Conservation (phyloP, 2,888 invertebrate genomes). For the Melipona beecheii region DNA sequence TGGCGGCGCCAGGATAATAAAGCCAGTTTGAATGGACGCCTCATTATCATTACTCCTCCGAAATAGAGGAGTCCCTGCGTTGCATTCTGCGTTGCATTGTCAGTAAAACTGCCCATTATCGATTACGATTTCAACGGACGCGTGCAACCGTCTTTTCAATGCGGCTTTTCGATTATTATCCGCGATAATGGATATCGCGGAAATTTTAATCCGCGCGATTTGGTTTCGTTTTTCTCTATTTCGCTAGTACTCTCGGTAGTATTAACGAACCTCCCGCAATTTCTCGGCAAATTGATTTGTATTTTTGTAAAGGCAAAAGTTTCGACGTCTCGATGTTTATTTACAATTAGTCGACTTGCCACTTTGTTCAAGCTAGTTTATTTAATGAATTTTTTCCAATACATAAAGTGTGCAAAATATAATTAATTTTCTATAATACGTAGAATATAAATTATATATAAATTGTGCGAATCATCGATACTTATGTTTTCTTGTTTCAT, state of each 20-base stretch:
- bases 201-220: no score
- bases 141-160: not conserved
- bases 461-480: not conserved
- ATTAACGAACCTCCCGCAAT: no score
- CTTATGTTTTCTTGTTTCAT: not conserved
- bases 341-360: no score
- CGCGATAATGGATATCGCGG: no score
- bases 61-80: not conserved
- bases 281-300: not conserved
- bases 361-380: no score
- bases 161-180: not conserved
- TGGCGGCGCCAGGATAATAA: not conserved
- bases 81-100: no score
- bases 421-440: no score
- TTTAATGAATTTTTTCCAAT: no score
- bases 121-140: not conserved
- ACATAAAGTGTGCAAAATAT: no score
- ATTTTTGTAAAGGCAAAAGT: not conserved
- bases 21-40: constrained; percentile 1
- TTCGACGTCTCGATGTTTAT: no score
- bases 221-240: not conserved
- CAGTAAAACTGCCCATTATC: not conserved
- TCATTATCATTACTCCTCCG: constrained; percentile 4
- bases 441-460: not conserved
- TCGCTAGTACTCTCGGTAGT: not conserved